phyloP scores from a whole-genome alignment of 2,888 invertebrate species.

The Tiliacea citrago region DNA sequence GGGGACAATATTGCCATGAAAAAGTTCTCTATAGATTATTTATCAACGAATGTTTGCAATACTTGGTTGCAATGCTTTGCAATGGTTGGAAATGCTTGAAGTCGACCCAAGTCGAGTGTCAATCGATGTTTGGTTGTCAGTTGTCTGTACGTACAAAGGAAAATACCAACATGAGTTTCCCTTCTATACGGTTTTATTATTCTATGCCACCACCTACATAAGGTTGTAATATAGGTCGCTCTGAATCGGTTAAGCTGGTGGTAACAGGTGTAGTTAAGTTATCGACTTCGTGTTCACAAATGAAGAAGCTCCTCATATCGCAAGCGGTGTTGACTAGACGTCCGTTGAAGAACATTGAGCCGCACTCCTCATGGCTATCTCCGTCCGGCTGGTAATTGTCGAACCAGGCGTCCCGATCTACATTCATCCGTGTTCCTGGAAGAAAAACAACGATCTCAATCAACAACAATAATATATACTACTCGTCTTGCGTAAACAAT shows the following conservation, averaged over 20 bases:
- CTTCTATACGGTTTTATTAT: neutral
- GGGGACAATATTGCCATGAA: no score
- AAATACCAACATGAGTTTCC: neutral
- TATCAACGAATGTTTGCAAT: no score
- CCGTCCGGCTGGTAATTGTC: conserved; percentile 26
- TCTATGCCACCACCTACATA: conserved; percentile 26
- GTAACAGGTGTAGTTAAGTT: neutral
- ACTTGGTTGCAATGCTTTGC: no score
- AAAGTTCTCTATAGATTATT: no score
- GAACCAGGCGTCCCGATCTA: conserved; percentile 22
- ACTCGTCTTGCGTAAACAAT: neutral
- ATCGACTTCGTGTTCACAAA: conserved; percentile 76
- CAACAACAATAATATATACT: neutral
- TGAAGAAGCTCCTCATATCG: conserved; percentile 74
- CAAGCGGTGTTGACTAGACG: conserved; percentile 78
- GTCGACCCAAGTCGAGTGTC: no score
- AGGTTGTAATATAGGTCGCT: conserved; percentile 4
- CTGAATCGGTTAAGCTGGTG: neutral
- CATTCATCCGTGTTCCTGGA: conserved; percentile 13
- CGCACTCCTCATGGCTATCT: conserved; percentile 72
- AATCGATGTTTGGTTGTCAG: no score
- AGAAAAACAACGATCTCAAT: neutral
- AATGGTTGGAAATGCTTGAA: no score
- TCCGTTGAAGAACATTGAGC: conserved; percentile 82
- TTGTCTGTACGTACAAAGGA: neutral